These are phyloP conservation scores for Misgurnus mizolepis DNA, from an alignment of 2,113 vertebrate genomes.

Conservation along the genomic window DNA sequence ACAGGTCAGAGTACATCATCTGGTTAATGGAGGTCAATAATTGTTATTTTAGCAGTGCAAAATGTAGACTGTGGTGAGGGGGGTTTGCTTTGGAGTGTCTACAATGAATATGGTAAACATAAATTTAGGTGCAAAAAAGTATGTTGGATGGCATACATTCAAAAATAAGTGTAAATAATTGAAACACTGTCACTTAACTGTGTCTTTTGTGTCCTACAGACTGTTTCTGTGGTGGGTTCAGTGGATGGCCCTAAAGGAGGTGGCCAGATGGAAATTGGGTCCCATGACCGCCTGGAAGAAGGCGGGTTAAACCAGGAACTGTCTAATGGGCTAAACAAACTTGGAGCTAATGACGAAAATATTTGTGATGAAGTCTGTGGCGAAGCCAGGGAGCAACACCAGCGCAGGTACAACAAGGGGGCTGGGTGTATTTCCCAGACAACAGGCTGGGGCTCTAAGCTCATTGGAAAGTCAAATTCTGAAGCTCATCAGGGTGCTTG, in stretches of 20 bases:
- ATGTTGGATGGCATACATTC: no score
- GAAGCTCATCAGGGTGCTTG: slow-evolving; percentile 66
- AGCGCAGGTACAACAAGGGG: slow-evolving; percentile 62
- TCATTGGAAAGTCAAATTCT: slow-evolving; percentile 67
- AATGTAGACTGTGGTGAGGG: not conserved
- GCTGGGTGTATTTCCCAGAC: slow-evolving; percentile 63
- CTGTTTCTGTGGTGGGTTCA: slow-evolving; percentile 80
- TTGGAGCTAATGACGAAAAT: slow-evolving; percentile 68
- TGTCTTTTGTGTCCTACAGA: slow-evolving; percentile 72
- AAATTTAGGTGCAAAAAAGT: no score
- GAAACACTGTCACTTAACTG: not conserved
- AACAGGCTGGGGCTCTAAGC: slow-evolving; percentile 65
- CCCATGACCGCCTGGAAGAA: slow-evolving; percentile 91
- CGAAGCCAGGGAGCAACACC: slow-evolving; percentile 58
- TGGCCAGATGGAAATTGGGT: slow-evolving; percentile 98
- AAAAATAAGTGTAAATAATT: not conserved
- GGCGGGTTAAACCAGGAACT: slow-evolving; percentile 82
- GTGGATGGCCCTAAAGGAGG: slow-evolving; percentile 97
- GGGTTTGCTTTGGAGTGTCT: not conserved
- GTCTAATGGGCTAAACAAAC: slow-evolving; percentile 84
- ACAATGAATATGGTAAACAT: not conserved
- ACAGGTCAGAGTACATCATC: slow-evolving; percentile 2
- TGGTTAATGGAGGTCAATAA: slow-evolving; percentile 10
- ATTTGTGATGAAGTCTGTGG: slow-evolving; percentile 58
- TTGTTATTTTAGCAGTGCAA: not conserved